These are phyloP conservation scores for Centropyge bicolor DNA, from an alignment of 2,797 vertebrate genomes.

Conservation along the genomic window DNA sequence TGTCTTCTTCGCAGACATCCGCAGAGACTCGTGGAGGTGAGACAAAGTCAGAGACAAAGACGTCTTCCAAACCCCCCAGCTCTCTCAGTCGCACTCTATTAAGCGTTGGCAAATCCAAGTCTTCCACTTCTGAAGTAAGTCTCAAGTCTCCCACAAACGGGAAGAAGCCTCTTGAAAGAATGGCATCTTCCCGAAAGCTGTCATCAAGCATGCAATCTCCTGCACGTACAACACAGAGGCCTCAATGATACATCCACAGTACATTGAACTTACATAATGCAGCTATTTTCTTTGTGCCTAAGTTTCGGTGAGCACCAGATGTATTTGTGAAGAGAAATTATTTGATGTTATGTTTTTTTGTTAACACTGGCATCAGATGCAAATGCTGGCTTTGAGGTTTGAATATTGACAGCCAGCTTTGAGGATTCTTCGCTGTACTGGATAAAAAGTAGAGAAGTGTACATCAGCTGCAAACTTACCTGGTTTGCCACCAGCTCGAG, in stretches of 20 bases:
- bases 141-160: conserved; percentile 87
- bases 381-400: conserved; percentile 39
- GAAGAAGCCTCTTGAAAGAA: conserved; percentile 90
- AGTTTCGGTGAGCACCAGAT: conserved; percentile 69
- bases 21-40: conserved; percentile 72
- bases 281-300: conserved; percentile 93
- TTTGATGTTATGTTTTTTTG: conserved; percentile 56
- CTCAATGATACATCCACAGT: conserved; percentile 88
- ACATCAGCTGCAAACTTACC: conserved; percentile 13
- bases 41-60: conserved; percentile 80
- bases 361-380: conserved; percentile 4
- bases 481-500: conserved; percentile 1
- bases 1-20: conserved; percentile 74
- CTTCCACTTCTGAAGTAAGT: conserved; percentile 89
- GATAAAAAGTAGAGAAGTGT: neutral
- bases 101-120: conserved; percentile 92
- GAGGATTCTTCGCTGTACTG: conserved; percentile 18
- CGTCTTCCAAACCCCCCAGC: conserved; percentile 84
- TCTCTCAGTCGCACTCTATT: conserved; percentile 91
- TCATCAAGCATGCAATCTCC: conserved; percentile 93
- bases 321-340: conserved; percentile 52
- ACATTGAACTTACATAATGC: conserved; percentile 85
- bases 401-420: conserved; percentile 13
- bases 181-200: conserved; percentile 88
- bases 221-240: conserved; percentile 91